Conservation (phyloP, 2,797 vertebrate species). For the Myoxocephalus aenaeus region DNA sequence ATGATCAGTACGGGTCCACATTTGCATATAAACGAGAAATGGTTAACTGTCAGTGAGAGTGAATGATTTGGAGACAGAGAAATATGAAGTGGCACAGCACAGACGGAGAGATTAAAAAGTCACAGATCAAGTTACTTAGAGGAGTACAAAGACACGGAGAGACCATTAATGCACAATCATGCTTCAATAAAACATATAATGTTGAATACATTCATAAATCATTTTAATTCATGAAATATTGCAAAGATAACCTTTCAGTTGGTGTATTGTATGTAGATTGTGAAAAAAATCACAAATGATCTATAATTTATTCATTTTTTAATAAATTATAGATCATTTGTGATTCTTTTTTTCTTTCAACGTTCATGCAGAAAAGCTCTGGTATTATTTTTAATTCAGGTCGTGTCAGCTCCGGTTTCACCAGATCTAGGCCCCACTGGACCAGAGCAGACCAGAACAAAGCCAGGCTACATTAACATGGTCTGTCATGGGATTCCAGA, state of each 20-base stretch:
- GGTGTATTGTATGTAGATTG: neutral
- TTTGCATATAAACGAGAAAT: conserved; percentile 77
- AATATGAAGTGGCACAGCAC: conserved; percentile 47
- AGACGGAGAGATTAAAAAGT: conserved; percentile 49
- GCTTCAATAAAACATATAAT: neutral
- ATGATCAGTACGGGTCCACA: conserved; percentile 64
- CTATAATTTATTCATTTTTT: too few relatives aligned
- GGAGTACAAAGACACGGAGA: conserved; percentile 8
- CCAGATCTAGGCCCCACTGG: neutral
- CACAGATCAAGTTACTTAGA: conserved; percentile 27
- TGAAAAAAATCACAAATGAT: neutral
- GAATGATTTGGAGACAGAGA: conserved; percentile 45
- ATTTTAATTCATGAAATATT: conserved; percentile 5
- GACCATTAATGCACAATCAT: neutral
- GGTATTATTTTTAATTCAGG: neutral
- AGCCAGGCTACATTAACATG: neutral
- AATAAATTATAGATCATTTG: conserved; percentile 4
- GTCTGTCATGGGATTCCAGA: neutral
- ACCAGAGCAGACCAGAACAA: neutral
- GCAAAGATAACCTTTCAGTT: conserved; percentile 1
- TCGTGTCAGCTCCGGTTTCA: conserved; percentile 1
- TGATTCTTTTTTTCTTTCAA: neutral
- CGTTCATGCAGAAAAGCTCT: neutral
- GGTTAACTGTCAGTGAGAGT: conserved; percentile 62
- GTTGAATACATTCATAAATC: neutral